Evolutionary conservation across 2,888 invertebrate genomes (phyloP).

Genomic region (Xestia xanthographa): DNA sequence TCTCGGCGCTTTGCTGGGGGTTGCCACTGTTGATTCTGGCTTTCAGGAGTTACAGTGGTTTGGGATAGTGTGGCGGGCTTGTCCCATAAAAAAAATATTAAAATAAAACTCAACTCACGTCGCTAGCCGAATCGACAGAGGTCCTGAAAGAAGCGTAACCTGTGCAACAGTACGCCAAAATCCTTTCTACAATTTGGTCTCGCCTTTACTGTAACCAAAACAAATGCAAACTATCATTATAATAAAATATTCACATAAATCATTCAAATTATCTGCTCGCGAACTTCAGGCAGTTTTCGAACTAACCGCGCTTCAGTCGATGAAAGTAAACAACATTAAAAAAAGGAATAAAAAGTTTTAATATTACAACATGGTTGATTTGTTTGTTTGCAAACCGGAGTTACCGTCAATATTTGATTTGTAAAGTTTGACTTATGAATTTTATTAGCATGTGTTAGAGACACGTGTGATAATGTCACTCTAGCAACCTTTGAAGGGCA

Average conservation of each 20-base stretch:
- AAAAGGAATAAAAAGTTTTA: slow-evolving; percentile 30
- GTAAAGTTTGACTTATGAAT: slow-evolving; percentile 32
- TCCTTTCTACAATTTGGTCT: too few species aligned
- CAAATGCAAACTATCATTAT: slow-evolving; percentile 14
- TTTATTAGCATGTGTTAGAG: slow-evolving; percentile 18
- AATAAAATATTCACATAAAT: slow-evolving; percentile 58
- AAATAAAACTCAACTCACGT: too few species aligned
- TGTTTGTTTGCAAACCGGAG: slow-evolving; percentile 15
- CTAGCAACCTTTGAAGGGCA: too few species aligned
- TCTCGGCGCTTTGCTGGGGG: too few species aligned
- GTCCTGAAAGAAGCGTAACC: not conserved
- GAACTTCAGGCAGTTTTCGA: slow-evolving; percentile 33
- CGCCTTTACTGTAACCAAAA: not conserved
- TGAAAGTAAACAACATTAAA: slow-evolving; percentile 45
- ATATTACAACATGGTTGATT: slow-evolving; percentile 6
- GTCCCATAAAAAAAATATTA: too few species aligned
- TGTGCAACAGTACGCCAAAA: not conserved
- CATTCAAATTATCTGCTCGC: slow-evolving; percentile 45
- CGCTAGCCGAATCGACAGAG: not conserved
- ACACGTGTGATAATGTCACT: not conserved
- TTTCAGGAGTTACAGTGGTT: too few species aligned
- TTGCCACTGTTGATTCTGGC: too few species aligned
- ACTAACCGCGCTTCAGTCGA: slow-evolving; percentile 32
- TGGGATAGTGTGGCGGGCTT: too few species aligned
- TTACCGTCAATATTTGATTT: slow-evolving; percentile 46